These are phyloP conservation scores for Rynchops niger DNA, from an alignment of 2,113 vertebrate genomes.

Conservation along the genomic window DNA sequence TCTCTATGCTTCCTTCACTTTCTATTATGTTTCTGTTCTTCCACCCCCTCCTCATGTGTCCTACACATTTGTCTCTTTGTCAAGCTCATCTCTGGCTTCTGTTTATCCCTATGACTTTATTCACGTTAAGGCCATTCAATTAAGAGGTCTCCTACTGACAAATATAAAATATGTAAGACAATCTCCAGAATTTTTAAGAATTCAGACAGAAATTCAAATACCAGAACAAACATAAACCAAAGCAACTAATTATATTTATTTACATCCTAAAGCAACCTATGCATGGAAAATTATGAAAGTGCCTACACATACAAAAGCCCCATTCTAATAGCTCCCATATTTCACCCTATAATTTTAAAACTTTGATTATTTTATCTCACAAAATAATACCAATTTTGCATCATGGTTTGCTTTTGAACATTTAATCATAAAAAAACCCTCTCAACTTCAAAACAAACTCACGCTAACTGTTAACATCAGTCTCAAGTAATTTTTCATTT, in stretches of 20 bases:
- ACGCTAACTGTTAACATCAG: not conserved
- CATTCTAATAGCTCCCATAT: not conserved
- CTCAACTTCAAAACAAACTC: not conserved
- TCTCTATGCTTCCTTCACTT: not conserved
- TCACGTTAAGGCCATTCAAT: not conserved
- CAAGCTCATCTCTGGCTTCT: not conserved
- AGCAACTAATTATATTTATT: not conserved
- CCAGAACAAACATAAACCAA: not conserved
- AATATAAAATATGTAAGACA: not conserved
- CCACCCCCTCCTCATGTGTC: rapidly evolving
- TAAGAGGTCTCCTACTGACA: not conserved
- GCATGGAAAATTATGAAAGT: not conserved
- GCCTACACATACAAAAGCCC: not conserved
- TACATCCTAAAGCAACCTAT: not conserved
- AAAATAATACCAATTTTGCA: rapidly evolving
- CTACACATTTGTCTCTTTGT: not conserved
- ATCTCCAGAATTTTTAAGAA: not conserved
- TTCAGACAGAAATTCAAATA: not conserved
- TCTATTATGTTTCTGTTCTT: not conserved
- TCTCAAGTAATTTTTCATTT: not conserved
- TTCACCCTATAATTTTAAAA: not conserved
- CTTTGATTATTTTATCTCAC: not conserved
- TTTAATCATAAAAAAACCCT: not conserved
- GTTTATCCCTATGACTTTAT: not conserved
- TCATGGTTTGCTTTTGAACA: not conserved